Evolutionary conservation across 2,888 invertebrate species (phyloP).

Genomic region (Sceliomorpha sp.): DNA sequence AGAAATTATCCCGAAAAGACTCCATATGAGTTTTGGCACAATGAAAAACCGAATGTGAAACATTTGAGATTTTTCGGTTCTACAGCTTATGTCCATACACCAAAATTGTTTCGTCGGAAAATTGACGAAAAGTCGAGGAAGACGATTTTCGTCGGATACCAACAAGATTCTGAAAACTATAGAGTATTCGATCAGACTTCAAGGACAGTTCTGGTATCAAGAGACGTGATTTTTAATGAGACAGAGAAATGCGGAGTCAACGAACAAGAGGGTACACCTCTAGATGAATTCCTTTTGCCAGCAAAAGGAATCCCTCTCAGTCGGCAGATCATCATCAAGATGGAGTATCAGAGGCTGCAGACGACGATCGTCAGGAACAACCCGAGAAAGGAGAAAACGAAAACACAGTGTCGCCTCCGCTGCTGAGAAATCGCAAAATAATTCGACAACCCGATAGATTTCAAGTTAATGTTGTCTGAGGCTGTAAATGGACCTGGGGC

Average conservation of each 20-base stretch:
- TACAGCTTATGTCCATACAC: conserved; percentile 28
- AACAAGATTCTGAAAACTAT: conserved; percentile 35
- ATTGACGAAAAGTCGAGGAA: conserved; percentile 48
- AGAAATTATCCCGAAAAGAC: conserved; percentile 11
- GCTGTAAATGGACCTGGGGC: conserved; percentile 20
- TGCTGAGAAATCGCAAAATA: neutral
- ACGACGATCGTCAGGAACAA: too few species aligned
- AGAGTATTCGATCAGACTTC: conserved; percentile 29
- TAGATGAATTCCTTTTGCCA: neutral
- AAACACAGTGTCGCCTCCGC: too few species aligned
- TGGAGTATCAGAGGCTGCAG: too few species aligned
- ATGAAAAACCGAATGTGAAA: conserved; percentile 41
- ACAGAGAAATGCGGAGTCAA: neutral
- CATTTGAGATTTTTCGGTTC: conserved; percentile 45
- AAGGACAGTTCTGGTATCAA: conserved; percentile 13
- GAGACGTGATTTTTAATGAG: conserved; percentile 35
- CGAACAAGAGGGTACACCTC: neutral
- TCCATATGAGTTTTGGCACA: conserved; percentile 47
- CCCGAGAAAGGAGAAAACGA: neutral
- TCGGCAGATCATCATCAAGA: neutral
- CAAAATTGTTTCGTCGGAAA: conserved; percentile 42
- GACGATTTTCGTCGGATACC: conserved; percentile 42
- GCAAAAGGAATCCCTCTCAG: neutral
- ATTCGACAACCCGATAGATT: neutral
- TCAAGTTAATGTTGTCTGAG: conserved; percentile 10